A percentile compares a stretch with the other conserved stretches of the same genome.
Evolutionary conservation across 2,888 invertebrate species (phyloP).

Genomic region (Clostera curtula): DNA sequence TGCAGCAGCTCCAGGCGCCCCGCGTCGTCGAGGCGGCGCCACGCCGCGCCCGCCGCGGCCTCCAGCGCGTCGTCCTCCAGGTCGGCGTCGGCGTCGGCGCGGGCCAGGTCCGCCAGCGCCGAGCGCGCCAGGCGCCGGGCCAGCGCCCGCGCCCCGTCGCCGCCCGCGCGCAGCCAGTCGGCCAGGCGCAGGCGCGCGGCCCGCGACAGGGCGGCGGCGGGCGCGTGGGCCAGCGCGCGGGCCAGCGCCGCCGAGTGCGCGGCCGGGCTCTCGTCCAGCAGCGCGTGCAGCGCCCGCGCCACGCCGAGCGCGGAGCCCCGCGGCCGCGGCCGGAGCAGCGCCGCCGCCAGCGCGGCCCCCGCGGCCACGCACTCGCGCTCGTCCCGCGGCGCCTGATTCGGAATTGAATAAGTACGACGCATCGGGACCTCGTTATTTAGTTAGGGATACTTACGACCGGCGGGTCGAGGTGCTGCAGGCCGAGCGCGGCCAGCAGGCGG

Average conservation of each 20-base stretch:
- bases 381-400: slow-evolving; percentile 3
- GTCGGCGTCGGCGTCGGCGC: slow-evolving; percentile 6
- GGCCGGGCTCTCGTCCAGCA: slow-evolving; percentile 2
- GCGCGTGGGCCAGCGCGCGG: slow-evolving; percentile 5
- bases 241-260: slow-evolving; percentile 8
- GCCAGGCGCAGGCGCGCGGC: slow-evolving; percentile 14
- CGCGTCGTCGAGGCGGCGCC: slow-evolving; percentile 5
- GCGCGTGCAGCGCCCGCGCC: slow-evolving; percentile 7
- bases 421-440: not conserved
- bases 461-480: slow-evolving; percentile 6
- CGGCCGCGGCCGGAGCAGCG: slow-evolving; percentile 9
- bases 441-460: slow-evolving; percentile 5
- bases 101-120: slow-evolving; percentile 7
- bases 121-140: slow-evolving; percentile 7
- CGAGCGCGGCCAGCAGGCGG: slow-evolving; percentile 6
- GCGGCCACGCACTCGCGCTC: slow-evolving; percentile 2
- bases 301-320: slow-evolving; percentile 14
- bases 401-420: too few relatives aligned
- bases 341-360: slow-evolving; percentile 6
- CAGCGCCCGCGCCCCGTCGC: slow-evolving; percentile 8
- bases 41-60: slow-evolving; percentile 9
- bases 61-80: slow-evolving; percentile 2
- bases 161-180: slow-evolving; percentile 20
- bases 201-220: slow-evolving; percentile 7
- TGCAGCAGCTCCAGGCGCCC: slow-evolving; percentile 14